Conservation (phyloP, 2,797 vertebrate species). For the Schizopygopsis pylzovi region DNA sequence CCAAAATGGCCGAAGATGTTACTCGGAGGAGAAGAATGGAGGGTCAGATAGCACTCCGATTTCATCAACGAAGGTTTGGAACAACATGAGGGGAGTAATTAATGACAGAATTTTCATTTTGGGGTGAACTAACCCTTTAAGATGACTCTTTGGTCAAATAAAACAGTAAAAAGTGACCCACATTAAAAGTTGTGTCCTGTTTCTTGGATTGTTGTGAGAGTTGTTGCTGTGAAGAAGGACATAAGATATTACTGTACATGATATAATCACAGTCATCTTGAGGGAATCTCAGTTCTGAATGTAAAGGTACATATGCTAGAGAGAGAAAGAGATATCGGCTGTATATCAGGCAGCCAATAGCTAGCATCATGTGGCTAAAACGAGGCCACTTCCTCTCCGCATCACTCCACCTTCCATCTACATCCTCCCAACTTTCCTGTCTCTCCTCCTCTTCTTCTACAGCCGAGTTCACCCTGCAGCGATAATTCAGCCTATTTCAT, state of each 20-base stretch:
- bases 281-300: background rate
- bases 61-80: too few species aligned
- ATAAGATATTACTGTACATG: background rate
- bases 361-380: constrained; percentile 61
- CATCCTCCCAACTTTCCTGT: constrained; percentile 42
- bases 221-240: background rate
- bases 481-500: constrained; percentile 68
- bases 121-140: background rate
- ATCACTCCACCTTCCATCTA: constrained; percentile 29
- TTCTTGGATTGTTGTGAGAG: constrained; percentile 7
- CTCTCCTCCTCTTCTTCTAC: constrained; percentile 59
- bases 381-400: constrained; percentile 64
- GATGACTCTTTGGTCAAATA: background rate
- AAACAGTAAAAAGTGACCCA: background rate
- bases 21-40: too few species aligned
- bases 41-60: too few species aligned
- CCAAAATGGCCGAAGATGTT: too few species aligned
- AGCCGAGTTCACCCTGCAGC: constrained; percentile 60
- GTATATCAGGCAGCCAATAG: background rate
- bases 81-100: too few species aligned
- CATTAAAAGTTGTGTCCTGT: background rate
- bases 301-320: background rate
- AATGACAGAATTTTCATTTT: too few species aligned
- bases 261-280: constrained; percentile 3
- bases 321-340: background rate